Base-by-base conservation (phyloP, 1,140 invertebrate species). In the Drosophila parvula region DNA sequence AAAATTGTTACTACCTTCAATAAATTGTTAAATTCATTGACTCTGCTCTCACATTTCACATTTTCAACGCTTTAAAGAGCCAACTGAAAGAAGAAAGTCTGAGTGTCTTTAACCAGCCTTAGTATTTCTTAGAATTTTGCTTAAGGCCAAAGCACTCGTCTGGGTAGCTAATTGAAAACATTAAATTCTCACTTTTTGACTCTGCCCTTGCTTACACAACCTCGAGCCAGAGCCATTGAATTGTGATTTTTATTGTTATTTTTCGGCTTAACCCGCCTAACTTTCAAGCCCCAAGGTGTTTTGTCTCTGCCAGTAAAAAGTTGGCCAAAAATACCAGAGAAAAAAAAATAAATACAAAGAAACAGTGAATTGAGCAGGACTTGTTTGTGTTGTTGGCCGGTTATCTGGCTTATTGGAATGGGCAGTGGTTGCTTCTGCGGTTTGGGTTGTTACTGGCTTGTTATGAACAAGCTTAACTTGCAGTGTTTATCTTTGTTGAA, bases 91-190 rank as follows among this genome's bases (percentile, higher is more conserved):
- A n/a, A 55, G 18, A 32, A 8, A 41, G 12, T 5, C 14, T 14
- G 10, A 51, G 27, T 27, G 18, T 5, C 11, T 38, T 36, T 22
- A 55, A 11, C 9, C 51, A 32, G 11, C 11, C 18, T 11, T 7
- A 6, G 14, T 12, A 28, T 65, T 41, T 28, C 7, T 32, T 22
- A 30, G 60, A 67, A 32, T 43, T 64, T 61, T 55, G 34, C 38
- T 43, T 11, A 10, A 67, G 32, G 61, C 12, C 8, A 22, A 38
- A 43, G 6, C 18, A 51, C 45, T 67, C 60, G 51, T 67, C 59
- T 71, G 65, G 65, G 16, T 47, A 62, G 75, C 70, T 88, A 88
- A 88, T 88, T 88, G 73, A 88, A 88, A 74, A 77, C 76, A 64
- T 88, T 79, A 78, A 82, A 64, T 74, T 77, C 57, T 62, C 59